Evolutionary conservation across 2,113 vertebrate genomes (phyloP), one percentile per base, ranked within the genome.

Genomic region (Poeciliopsis prolifica): DNA sequence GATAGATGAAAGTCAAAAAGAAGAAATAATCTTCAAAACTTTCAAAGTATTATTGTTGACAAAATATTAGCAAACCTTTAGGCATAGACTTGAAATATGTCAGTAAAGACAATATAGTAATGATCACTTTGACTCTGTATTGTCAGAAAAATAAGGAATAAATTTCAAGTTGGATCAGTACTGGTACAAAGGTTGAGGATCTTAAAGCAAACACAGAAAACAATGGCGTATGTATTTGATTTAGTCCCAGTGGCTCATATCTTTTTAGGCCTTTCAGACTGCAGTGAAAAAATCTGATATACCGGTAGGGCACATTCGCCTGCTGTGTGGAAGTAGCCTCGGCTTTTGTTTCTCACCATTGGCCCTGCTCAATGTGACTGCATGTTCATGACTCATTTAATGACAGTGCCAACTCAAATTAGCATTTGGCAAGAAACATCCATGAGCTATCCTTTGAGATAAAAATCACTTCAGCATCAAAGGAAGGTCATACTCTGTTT

Each of bases 361-460:
- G 17, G 48, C 48, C 17, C 19, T 19, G 15, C 48, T 54, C 22
- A 54, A 54, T 54, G 48, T 54, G 19, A 8, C 19, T 54, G 15
- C 48, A 54, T 54, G 17, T 19, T 19, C 48, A 54, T 54, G 48
- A 54, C 48, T 54, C 48, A 54, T 19, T 54, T 22, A 54, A 54
- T 15, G 13, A 66, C n/a, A 12, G n/a, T 40, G 65, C 65, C 65
- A 66, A 40, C 35, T 66, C n/a, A 66, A 66, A 40, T 66, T 40
- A 66, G 65, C 33, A n/a, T 26, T 37, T 66, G 65, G 24, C n/a
- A 35, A 42, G 24, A 37, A 66, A 66, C 24, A 66, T 24, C 65
- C 12, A 7, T 40, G 35, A 13, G 28, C 11, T 14, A 4, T 42
- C 33, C 65, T 40, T 66, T 8, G 15, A 37, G 24, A 26, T 26